These are phyloP conservation scores for Anguilla marmorata DNA, from an alignment of 2,797 vertebrate species.

Conservation along the genomic window DNA sequence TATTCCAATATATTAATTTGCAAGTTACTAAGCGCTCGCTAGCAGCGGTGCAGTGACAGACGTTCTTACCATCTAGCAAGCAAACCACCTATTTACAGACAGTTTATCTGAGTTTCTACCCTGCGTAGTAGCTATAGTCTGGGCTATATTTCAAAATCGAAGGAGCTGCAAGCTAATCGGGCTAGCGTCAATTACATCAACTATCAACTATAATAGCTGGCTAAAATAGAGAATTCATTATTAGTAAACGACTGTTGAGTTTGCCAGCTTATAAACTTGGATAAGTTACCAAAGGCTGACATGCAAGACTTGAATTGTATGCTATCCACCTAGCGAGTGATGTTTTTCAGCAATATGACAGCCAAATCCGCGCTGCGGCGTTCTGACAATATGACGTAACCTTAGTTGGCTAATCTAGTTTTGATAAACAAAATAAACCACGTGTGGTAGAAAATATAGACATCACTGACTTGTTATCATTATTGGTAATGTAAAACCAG, in stretches of 20 bases:
- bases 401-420: not conserved
- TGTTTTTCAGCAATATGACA: not conserved
- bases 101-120: not conserved
- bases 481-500: not conserved
- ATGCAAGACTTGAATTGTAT: not conserved
- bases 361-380: not conserved
- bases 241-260: not conserved
- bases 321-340: not conserved
- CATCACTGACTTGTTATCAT: not conserved
- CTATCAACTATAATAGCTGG: not conserved
- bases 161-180: not conserved
- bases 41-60: not conserved
- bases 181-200: not conserved
- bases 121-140: not conserved
- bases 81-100: not conserved
- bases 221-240: not conserved
- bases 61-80: not conserved
- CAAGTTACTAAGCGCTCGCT: not conserved
- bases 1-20: not conserved
- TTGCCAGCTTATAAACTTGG: not conserved
- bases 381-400: constrained; percentile 6
- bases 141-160: not conserved
- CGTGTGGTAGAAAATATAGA: not conserved
- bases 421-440: constrained; percentile 20
- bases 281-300: not conserved